Percentiles rank a stretch among this genome's conserved stretches.
Evolutionary conservation across 2,888 invertebrate species (phyloP).

Genomic region (Prenolepis imparis): DNA sequence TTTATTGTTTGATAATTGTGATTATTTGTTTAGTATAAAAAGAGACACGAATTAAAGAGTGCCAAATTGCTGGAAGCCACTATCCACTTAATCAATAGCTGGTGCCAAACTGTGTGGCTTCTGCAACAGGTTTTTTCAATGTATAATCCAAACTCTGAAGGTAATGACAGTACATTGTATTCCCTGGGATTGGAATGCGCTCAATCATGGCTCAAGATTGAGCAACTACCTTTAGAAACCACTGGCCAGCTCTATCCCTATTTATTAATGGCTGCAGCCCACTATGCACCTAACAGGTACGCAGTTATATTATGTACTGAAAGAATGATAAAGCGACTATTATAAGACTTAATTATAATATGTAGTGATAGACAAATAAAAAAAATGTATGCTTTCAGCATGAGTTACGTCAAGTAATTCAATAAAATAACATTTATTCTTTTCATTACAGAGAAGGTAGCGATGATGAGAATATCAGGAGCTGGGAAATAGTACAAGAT

Average conservation of each 20-base stretch:
- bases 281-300: constrained; percentile 78
- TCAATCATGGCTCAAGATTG: constrained; percentile 81
- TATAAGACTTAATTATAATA: constrained; percentile 14
- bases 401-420: not conserved
- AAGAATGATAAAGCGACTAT: not conserved
- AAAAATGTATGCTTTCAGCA: not conserved
- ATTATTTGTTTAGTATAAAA: constrained; percentile 75
- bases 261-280: constrained; percentile 79
- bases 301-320: not conserved
- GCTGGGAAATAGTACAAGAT: constrained; percentile 81
- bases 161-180: constrained; percentile 74
- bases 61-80: constrained; percentile 71
- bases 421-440: constrained; percentile 18
- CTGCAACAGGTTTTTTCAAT: constrained; percentile 82
- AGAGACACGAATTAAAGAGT: constrained; percentile 67
- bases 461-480: constrained; percentile 73
- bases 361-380: not conserved
- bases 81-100: constrained; percentile 73
- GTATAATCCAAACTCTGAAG: constrained; percentile 75
- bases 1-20: constrained; percentile 1
- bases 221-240: constrained; percentile 79
- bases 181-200: constrained; percentile 80
- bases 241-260: constrained; percentile 81
- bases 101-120: constrained; percentile 81
- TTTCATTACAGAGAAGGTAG: constrained; percentile 72